Evolutionary conservation across 2,113 vertebrate species (phyloP), one percentile per base, ranked within the genome.

Genomic region (Sebastes schlegelii): DNA sequence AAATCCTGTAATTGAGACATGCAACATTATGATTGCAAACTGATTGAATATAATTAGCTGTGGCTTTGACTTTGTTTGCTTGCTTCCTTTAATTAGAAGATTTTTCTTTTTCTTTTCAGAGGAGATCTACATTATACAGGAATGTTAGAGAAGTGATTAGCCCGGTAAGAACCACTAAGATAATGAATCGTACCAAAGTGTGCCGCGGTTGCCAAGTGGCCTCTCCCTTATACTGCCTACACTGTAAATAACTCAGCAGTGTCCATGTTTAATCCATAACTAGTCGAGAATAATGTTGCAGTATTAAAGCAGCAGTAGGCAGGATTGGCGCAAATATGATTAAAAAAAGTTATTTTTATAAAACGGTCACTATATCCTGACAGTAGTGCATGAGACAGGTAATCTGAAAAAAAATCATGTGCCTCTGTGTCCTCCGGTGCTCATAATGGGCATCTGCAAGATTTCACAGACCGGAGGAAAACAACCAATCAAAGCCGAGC

Each of bases 1-100:
- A 87, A 93, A 86, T 89, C 82, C 77, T 92, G 80, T 93, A 92
- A 93, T 90, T 89, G 92, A 93, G 91, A 91, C 89, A 88, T 84
- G 84, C 86, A 84, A 88, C 89, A 81, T 85, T 85, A 74, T 91
- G 91, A 94, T 88, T 89, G 90, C 87, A 69, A 66, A 88, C 90
- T 93, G 93, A 94, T 92, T 90, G 89, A 91, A 88, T 86, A 85
- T 92, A 92, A 94, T 93, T 92, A 89, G 88, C 85, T 51, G 8
- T 58, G 86, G 87, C 83, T 90, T 91, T 86, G 74, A 84, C 81
- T 93, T 93, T 89, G 85, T 92, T 94, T 92, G 78, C 86, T 73
- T 57, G 85, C 70, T 85, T 88, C 76, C 83, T 85, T 92, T 91
- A 89, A 94, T 93, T 92, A 93, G 83, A 83, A 67, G 14, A 54